Evolutionary conservation across 2,888 invertebrate species (phyloP).

Genomic region (Lomographa bimaculata): DNA sequence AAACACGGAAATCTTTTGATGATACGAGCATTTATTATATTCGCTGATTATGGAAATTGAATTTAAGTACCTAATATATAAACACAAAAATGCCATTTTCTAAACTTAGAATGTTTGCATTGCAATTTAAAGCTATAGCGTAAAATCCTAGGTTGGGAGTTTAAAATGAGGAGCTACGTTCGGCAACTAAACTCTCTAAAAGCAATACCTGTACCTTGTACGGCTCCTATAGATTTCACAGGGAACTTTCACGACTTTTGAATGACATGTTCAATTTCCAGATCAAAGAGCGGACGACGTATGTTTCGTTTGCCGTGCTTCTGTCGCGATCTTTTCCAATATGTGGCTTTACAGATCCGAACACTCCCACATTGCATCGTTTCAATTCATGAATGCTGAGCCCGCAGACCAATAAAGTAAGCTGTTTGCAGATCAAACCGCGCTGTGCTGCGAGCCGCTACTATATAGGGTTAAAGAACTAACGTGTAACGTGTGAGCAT

Average conservation of each 20-base stretch:
- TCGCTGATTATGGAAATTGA: constrained; percentile 2
- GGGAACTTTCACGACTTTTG: constrained; percentile 38
- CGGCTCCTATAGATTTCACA: constrained; percentile 25
- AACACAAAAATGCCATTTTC: too few species aligned
- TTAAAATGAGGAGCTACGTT: constrained; percentile 1
- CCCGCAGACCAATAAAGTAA: constrained; percentile 13
- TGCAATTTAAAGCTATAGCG: constrained; percentile 2
- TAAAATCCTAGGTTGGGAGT: not conserved
- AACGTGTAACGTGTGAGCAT: constrained; percentile 1
- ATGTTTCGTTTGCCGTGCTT: constrained; percentile 41
- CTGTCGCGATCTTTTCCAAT: constrained; percentile 39
- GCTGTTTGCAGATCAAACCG: constrained; percentile 9
- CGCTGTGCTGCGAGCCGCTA: not conserved
- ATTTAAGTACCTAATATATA: too few species aligned
- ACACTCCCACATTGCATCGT: constrained; percentile 12
- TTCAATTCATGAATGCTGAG: constrained; percentile 27
- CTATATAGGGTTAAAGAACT: constrained; percentile 8
- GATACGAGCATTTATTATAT: constrained; percentile 19
- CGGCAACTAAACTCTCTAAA: constrained; percentile 2
- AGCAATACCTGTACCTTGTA: constrained; percentile 28
- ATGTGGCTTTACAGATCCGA: constrained; percentile 23
- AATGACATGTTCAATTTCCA: constrained; percentile 50
- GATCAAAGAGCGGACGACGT: constrained; percentile 41
- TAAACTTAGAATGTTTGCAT: not conserved
- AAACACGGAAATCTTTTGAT: constrained; percentile 30